phyloP scores from a whole-genome alignment of 2,888 invertebrate species.

The Erynnis tages region DNA sequence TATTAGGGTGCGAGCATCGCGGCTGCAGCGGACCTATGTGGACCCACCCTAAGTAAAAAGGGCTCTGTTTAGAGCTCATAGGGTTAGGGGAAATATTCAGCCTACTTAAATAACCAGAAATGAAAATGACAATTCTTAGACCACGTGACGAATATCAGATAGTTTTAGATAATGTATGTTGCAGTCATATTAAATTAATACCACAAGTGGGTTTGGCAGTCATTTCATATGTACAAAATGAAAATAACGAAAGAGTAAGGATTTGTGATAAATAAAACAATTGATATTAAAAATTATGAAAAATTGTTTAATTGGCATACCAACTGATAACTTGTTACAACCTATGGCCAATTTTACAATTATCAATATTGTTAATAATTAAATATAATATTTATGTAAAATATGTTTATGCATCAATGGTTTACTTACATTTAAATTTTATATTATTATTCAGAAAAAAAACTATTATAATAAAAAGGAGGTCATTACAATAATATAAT shows the following conservation, averaged over 20 bases:
- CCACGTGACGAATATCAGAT: too few species aligned
- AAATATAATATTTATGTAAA: constrained; percentile 82
- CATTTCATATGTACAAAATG: too few species aligned
- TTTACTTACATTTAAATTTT: constrained; percentile 80
- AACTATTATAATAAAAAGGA: constrained; percentile 61
- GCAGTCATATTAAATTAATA: too few species aligned
- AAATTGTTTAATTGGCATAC: constrained; percentile 82
- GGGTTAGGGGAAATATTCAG: too few species aligned
- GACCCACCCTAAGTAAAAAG: too few species aligned
- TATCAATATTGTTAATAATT: constrained; percentile 80
- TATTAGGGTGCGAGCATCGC: too few species aligned
- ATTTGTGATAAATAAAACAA: constrained; percentile 57
- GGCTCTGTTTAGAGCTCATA: too few species aligned
- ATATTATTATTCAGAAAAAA: constrained; percentile 76
- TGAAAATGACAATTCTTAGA: too few species aligned
- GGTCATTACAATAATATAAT: constrained; percentile 58
- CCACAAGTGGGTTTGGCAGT: too few species aligned
- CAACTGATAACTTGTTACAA: constrained; percentile 80
- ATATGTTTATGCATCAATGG: constrained; percentile 80
- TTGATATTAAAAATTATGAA: constrained; percentile 76
- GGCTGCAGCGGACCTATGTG: too few species aligned
- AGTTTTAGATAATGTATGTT: too few species aligned
- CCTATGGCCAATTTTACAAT: constrained; percentile 81
- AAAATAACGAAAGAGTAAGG: not conserved
- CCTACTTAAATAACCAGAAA: too few species aligned